A percentile compares a stretch with the other conserved stretches of the same genome.
phyloP scores from a whole-genome alignment of 2,797 vertebrate species.

The Champsocephalus esox region DNA sequence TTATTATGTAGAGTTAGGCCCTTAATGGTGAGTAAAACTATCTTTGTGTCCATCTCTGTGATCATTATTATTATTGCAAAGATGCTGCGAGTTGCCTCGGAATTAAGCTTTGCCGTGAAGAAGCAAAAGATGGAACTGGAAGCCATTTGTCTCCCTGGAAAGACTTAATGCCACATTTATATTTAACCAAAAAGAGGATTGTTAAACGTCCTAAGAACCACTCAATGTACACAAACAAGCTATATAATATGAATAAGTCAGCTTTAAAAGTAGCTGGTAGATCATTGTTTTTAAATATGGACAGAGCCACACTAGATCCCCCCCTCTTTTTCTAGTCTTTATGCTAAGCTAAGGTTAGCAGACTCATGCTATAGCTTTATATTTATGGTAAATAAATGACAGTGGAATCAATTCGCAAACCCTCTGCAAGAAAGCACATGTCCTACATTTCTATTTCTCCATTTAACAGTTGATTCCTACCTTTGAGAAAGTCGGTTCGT shows the following conservation, averaged over 20 bases:
- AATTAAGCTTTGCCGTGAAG: not conserved
- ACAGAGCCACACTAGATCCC: not conserved
- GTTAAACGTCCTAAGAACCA: not conserved
- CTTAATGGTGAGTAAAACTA: not conserved
- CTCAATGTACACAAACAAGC: not conserved
- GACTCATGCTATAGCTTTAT: not conserved
- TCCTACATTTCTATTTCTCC: not conserved
- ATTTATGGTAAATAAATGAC: not conserved
- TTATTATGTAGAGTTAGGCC: constrained; percentile 11
- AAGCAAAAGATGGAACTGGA: not conserved
- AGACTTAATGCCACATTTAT: not conserved
- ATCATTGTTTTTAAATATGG: not conserved
- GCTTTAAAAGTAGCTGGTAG: not conserved
- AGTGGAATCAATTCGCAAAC: not conserved
- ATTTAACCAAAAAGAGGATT: not conserved
- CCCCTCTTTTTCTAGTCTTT: not conserved
- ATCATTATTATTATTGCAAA: not conserved
- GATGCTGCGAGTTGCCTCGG: not conserved
- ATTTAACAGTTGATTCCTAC: constrained; percentile 37
- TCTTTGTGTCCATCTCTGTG: not conserved
- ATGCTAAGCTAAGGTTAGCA: not conserved
- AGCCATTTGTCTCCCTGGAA: not conserved
- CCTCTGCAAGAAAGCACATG: not conserved
- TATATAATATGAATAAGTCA: not conserved
- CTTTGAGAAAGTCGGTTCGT: constrained; percentile 15